Percentiles rank a stretch among this genome's conserved stretches.
These are phyloP conservation scores for Eriosoma lanigerum DNA, from an alignment of 1,140 invertebrate genomes.

Conservation along the genomic window DNA sequence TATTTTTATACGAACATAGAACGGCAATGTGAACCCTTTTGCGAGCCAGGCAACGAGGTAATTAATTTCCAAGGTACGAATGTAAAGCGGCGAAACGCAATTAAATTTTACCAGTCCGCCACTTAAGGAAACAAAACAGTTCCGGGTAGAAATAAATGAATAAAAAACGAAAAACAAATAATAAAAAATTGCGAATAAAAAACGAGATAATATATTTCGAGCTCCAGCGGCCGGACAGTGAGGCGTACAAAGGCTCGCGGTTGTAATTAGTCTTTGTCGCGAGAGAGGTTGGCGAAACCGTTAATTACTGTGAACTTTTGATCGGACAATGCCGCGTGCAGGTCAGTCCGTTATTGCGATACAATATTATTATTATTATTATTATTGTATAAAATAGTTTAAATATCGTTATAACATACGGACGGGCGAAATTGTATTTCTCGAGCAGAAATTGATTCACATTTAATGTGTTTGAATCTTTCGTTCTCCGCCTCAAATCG, in stretches of 20 bases:
- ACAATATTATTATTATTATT: too few relatives aligned
- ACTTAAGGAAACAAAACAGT: background rate
- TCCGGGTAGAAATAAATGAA: background rate
- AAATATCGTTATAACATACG: too few relatives aligned
- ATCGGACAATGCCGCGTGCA: too few relatives aligned
- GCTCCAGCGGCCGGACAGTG: background rate
- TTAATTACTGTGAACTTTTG: too few relatives aligned
- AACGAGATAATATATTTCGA: background rate
- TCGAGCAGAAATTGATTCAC: too few relatives aligned
- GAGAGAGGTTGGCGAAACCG: background rate
- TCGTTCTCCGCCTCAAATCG: too few relatives aligned
- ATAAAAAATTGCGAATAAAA: background rate
- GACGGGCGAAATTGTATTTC: too few relatives aligned
- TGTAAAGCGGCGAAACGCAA: background rate
- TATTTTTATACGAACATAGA: background rate
- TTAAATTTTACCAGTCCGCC: constrained; percentile 1
- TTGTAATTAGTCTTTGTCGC: background rate
- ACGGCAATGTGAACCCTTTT: background rate
- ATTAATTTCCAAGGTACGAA: background rate
- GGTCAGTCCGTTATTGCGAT: too few relatives aligned
- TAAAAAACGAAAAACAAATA: too few relatives aligned
- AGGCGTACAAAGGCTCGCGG: background rate
- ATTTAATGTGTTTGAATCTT: too few relatives aligned
- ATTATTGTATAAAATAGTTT: too few relatives aligned
- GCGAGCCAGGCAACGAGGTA: background rate